phyloP scores from a whole-genome alignment of 2,797 vertebrate genomes.

The Lepilemur septentrionalis region DNA sequence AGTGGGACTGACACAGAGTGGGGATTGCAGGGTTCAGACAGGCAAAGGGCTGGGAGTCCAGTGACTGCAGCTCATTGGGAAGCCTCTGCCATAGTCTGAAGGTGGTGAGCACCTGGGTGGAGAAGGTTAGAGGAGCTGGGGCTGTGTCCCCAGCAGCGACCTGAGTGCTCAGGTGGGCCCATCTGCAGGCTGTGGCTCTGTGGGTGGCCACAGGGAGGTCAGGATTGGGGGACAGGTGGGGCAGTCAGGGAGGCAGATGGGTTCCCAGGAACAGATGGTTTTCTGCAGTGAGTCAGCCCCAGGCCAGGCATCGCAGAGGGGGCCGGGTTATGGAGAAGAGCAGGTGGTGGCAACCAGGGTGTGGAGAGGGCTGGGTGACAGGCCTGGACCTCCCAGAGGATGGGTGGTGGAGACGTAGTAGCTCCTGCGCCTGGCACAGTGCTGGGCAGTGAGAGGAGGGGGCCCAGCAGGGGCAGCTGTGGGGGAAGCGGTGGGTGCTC shows the following conservation, averaged over 20 bases:
- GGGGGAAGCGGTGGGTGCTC: not conserved
- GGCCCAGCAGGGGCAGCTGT: not conserved
- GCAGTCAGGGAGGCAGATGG: not conserved
- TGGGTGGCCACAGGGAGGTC: not conserved
- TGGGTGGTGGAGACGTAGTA: not conserved
- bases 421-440: not conserved
- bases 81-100: not conserved
- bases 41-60: not conserved
- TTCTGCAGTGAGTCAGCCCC: not conserved
- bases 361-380: not conserved
- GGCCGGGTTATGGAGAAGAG: not conserved
- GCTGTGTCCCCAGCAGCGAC: not conserved
- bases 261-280: not conserved
- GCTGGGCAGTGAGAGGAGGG: not conserved
- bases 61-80: not conserved
- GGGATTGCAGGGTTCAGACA: too few relatives aligned
- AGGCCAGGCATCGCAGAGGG: not conserved
- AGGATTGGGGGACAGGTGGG: not conserved
- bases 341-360: not conserved
- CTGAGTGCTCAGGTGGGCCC: not conserved
- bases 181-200: not conserved
- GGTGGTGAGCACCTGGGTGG: not conserved
- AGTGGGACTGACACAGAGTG: not conserved
- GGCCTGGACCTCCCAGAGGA: not conserved
- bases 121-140: not conserved